Base-by-base conservation (phyloP, 2,888 invertebrate genomes). In the Cotesia congregata region DNA sequence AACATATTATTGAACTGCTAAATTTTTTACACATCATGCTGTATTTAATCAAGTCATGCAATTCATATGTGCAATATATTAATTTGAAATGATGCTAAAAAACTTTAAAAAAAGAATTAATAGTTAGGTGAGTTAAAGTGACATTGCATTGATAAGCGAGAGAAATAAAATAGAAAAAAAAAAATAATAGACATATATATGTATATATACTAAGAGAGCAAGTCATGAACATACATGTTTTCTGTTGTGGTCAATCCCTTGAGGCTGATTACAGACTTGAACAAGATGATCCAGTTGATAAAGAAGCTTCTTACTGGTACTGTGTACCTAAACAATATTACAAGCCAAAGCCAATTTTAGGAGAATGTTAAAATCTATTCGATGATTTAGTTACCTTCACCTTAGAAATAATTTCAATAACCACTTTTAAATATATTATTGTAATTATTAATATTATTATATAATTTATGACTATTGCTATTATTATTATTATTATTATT, bases 251-350 rank as follows among this genome's bases (percentile, higher is more conserved):
- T 95, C 95, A 85, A 91, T 90, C 84, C 91, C 90, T 82, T 88
- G 89, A 79, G 96, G 95, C 90, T 97, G 97, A 92, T 97, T 97
- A 92, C 97, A 97, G 89, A 97, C 96, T 93, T 97, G 97, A 86
- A 97, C 97, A 90, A 98, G 92, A 90, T 97, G 97, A 91, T 98
- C 97, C 88, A 98, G 92, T 90, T 98, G 97, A 91, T 97, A 97
- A 85, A 98, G 93, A 88, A 98, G 93, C 91, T 97, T 97, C 92
- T 98, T 97, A 92, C 97, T 97, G 85, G 97, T 97, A 86, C 96
- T 97, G 92, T 98, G 97, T 86, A 96, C 96, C 95, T 96, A 88
- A 86, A 89, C 85, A 89, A 78, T 78, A 75, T 83, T 83, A 83
- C 80, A 84, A 85, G 81, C 86, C 86, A 84, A 82, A 82, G 80